Percentiles rank a stretch among this genome's conserved stretches.
Evolutionary conservation across 2,888 invertebrate genomes (phyloP).

Genomic region (Pocota personata): DNA sequence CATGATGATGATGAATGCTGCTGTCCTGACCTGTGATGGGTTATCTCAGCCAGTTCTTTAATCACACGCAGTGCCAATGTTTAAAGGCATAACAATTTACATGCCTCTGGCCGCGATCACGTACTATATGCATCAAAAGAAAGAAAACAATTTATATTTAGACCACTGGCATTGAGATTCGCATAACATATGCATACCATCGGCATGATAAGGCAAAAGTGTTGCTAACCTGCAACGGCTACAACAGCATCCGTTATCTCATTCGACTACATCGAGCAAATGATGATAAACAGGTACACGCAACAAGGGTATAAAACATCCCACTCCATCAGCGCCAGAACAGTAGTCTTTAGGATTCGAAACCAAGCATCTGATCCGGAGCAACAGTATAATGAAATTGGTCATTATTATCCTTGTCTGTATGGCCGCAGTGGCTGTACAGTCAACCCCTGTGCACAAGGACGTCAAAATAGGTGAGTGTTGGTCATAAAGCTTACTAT

Average conservation of each 20-base stretch:
- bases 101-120: not conserved
- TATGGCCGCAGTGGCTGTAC: constrained; percentile 77
- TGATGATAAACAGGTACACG: constrained; percentile 9
- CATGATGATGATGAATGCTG: no score
- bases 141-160: constrained; percentile 11
- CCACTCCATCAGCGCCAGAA: not conserved
- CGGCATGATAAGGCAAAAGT: not conserved
- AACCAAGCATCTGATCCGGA: constrained; percentile 52
- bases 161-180: not conserved
- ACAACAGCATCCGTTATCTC: not conserved
- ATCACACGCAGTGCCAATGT: not conserved
- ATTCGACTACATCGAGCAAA: not conserved
- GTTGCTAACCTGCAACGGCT: not conserved
- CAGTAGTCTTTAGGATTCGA: constrained; percentile 13
- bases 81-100: not conserved
- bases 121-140: not conserved
- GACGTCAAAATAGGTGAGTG: constrained; percentile 29
- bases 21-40: not conserved
- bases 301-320: constrained; percentile 12
- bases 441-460: constrained; percentile 73
- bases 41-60: not conserved
- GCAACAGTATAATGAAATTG: constrained; percentile 77
- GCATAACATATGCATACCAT: not conserved
- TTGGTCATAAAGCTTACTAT: not conserved
- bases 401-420: constrained; percentile 78